A percentile compares a stretch with the other conserved stretches of the same genome.
phyloP scores from a whole-genome alignment of 2,888 invertebrate genomes.

The Nemoura dubitans region DNA sequence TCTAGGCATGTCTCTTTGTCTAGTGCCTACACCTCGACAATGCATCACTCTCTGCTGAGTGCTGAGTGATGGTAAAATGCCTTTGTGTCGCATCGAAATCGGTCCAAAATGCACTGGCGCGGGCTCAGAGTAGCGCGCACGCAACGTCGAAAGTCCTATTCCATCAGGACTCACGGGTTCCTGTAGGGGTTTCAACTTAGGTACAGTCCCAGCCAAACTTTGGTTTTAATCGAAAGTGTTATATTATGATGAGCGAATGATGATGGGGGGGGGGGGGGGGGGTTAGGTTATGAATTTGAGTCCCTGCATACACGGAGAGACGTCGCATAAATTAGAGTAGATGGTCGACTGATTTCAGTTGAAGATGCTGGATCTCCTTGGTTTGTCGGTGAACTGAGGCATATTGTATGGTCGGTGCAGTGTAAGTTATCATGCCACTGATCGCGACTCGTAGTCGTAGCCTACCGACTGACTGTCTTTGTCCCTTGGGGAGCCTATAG shows the following conservation, averaged over 20 bases:
- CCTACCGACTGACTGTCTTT: neutral
- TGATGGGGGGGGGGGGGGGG: too few species aligned
- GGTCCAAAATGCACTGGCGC: slow-evolving; percentile 9
- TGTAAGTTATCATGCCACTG: neutral
- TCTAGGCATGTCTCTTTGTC: neutral
- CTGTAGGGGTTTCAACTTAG: slow-evolving; percentile 26
- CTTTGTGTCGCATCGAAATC: neutral
- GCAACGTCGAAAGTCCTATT: neutral
- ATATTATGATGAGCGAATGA: neutral
- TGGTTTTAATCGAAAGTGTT: slow-evolving; percentile 3
- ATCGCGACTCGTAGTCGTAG: neutral
- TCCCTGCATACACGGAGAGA: neutral
- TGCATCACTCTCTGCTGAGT: neutral
- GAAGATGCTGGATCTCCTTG: neutral
- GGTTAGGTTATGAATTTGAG: neutral
- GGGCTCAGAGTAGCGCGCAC: neutral
- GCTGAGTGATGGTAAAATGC: neutral
- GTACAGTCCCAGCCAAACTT: slow-evolving; percentile 31
- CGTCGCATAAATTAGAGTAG: neutral
- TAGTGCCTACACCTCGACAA: neutral
- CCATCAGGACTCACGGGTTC: slow-evolving; percentile 21
- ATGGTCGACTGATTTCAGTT: too few species aligned
- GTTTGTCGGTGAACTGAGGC: neutral
- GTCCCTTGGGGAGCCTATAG: neutral
- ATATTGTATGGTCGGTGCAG: neutral